phyloP scores from a whole-genome alignment of 2,888 invertebrate species.

The Alloplasta piceator region DNA sequence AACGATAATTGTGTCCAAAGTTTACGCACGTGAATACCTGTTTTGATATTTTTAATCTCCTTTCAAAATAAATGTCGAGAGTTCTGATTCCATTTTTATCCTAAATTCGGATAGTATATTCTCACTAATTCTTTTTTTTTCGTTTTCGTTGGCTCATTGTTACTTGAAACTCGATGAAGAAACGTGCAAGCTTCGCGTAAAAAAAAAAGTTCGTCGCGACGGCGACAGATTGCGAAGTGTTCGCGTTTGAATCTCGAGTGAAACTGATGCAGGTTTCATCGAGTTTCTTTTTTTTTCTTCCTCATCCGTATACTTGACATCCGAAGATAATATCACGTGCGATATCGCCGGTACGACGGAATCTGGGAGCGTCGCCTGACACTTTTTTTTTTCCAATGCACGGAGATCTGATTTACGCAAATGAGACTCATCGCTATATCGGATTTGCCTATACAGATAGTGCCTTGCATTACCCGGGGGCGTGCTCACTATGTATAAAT shows the following conservation, averaged over 20 bases:
- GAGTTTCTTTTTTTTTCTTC: neutral
- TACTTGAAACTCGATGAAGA: slow-evolving; percentile 9
- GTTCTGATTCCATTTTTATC: too few relatives aligned
- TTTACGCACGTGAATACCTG: too few relatives aligned
- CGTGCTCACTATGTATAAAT: neutral
- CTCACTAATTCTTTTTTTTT: too few relatives aligned
- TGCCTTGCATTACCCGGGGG: slow-evolving; percentile 16
- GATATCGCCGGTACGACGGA: slow-evolving; percentile 19
- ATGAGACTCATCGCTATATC: slow-evolving; percentile 12
- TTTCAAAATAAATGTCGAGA: too few relatives aligned
- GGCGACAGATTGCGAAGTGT: slow-evolving; percentile 19
- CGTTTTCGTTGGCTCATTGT: too few relatives aligned
- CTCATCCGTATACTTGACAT: neutral
- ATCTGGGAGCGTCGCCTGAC: slow-evolving; percentile 1
- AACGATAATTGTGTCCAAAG: too few relatives aligned
- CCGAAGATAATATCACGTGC: slow-evolving; percentile 10
- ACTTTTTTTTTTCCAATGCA: slow-evolving; percentile 1
- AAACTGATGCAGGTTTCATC: slow-evolving; percentile 13
- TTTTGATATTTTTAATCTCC: too few relatives aligned
- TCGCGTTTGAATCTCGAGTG: slow-evolving; percentile 19
- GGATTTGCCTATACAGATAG: neutral
- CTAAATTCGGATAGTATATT: too few relatives aligned
- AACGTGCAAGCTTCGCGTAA: slow-evolving; percentile 1
- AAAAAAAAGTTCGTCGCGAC: neutral
- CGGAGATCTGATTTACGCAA: slow-evolving; percentile 10